These are phyloP conservation scores for Fragum fragum DNA, from an alignment of 2,888 invertebrate species.

Conservation along the genomic window DNA sequence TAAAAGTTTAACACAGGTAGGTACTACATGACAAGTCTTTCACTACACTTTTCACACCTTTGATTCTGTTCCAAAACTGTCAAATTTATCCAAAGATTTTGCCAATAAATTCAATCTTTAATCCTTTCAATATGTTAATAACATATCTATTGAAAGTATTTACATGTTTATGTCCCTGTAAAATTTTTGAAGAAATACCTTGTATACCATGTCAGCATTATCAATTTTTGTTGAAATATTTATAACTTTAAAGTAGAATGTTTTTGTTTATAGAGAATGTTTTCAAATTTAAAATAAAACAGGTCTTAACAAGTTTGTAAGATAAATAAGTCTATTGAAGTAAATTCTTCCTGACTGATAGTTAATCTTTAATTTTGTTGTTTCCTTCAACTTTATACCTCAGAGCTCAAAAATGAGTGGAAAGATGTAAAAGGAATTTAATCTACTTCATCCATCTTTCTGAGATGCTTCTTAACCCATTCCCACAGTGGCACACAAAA, in stretches of 20 bases:
- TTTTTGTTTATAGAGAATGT: slow-evolving; percentile 10
- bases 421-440: too few species aligned
- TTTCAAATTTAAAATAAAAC: background rate
- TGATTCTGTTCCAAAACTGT: slow-evolving; percentile 26
- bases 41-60: slow-evolving; percentile 17
- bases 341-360: background rate
- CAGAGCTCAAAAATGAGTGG: too few species aligned
- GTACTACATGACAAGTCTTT: background rate
- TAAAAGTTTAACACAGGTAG: slow-evolving; percentile 13
- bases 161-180: too few species aligned
- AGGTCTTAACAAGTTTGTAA: slow-evolving; percentile 4
- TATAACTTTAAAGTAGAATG: slow-evolving; percentile 25
- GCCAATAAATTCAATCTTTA: slow-evolving; percentile 10
- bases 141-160: background rate
- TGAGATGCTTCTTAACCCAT: too few species aligned
- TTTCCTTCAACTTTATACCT: too few species aligned
- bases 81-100: background rate
- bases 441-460: too few species aligned
- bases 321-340: background rate
- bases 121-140: background rate
- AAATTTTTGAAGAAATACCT: too few species aligned
- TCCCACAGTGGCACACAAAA: too few species aligned
- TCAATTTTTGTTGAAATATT: background rate
- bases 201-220: background rate
- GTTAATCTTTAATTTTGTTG: background rate